These are phyloP conservation scores for Cepphus grylle DNA, from an alignment of 2,113 vertebrate species.

Conservation along the genomic window DNA sequence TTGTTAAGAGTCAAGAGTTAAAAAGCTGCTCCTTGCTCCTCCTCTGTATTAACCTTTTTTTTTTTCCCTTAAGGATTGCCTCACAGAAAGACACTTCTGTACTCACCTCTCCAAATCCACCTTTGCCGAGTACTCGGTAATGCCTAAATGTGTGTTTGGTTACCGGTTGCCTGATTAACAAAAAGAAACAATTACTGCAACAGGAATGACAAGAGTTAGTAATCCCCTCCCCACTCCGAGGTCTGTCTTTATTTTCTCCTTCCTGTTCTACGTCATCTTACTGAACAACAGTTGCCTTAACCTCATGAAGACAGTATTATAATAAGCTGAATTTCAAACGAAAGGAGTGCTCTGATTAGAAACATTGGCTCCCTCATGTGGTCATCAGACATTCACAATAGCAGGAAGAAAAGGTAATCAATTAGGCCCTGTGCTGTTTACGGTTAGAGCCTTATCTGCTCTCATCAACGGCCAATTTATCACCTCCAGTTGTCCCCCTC, in stretches of 20 bases:
- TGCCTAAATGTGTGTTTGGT: constrained; percentile 93
- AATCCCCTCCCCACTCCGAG: not conserved
- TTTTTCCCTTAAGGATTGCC: not conserved
- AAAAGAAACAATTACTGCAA: constrained; percentile 31
- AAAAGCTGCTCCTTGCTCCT: not conserved
- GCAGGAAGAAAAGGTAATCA: not conserved
- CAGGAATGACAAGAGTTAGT: not conserved
- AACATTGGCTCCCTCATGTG: not conserved
- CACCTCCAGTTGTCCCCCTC: not conserved
- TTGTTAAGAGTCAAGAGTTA: not conserved
- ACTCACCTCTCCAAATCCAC: constrained; percentile 96
- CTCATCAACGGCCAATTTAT: not conserved
- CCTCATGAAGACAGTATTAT: not conserved
- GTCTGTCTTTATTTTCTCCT: not conserved
- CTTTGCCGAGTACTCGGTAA: constrained; percentile 93
- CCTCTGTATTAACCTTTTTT: not conserved
- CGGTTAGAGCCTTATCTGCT: not conserved
- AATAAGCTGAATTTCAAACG: not conserved
- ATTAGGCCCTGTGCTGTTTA: not conserved
- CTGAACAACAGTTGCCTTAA: not conserved
- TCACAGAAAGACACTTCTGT: not conserved
- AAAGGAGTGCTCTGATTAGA: not conserved
- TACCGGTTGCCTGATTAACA: constrained; percentile 84
- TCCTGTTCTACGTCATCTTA: not conserved
- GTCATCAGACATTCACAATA: not conserved